Conservation (phyloP, 35 echinoderm and acorn worm genomes). For the Heliocidaris tuberculata region DNA sequence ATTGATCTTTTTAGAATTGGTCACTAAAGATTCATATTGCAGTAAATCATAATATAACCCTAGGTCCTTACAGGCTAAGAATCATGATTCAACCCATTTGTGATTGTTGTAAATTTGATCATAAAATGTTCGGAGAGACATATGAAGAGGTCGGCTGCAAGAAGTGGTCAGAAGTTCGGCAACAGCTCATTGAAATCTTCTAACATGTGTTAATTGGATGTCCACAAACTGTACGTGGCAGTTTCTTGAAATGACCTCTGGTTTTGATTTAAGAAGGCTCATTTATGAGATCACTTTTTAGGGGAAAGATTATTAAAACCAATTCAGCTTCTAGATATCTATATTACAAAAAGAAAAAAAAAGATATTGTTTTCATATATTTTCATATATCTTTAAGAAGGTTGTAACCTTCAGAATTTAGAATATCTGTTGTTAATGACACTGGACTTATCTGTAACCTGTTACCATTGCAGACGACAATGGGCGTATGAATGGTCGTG, state of each 20-base stretch:
- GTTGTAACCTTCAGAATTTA: background rate
- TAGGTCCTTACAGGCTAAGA: background rate
- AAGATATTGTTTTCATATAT: too few relatives aligned
- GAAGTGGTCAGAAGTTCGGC: too few relatives aligned
- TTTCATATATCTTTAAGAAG: too few relatives aligned
- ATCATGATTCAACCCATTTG: too few relatives aligned
- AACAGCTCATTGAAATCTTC: too few relatives aligned
- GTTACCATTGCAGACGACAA: background rate
- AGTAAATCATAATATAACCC: background rate
- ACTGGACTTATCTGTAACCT: background rate
- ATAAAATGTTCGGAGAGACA: background rate
- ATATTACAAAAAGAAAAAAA: too few relatives aligned
- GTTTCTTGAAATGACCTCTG: background rate
- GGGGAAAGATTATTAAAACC: background rate
- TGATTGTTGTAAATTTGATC: background rate
- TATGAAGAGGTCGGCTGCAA: too few relatives aligned
- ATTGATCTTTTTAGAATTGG: too few relatives aligned
- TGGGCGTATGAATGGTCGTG: slow-evolving; percentile 63
- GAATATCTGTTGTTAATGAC: background rate
- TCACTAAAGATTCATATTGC: background rate
- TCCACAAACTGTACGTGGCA: too few relatives aligned
- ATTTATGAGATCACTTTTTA: background rate
- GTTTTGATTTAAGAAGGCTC: background rate
- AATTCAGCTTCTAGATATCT: too few relatives aligned
- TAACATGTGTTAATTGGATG: too few relatives aligned